phyloP scores from a whole-genome alignment of 2,888 invertebrate genomes.

The Ochlodes sylvanus region DNA sequence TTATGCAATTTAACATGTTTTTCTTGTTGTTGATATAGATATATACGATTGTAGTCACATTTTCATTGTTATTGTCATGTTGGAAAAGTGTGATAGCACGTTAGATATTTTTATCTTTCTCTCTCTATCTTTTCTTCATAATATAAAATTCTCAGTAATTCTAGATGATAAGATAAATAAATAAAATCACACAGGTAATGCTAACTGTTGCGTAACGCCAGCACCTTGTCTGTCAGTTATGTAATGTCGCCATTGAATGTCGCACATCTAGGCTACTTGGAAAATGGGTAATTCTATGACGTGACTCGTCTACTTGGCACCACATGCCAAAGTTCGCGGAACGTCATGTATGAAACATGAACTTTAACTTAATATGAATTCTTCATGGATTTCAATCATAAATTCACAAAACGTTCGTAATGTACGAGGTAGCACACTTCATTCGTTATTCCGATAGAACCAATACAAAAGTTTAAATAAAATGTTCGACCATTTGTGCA shows the following conservation, averaged over 20 bases:
- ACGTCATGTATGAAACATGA: not conserved
- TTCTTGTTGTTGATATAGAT: too few species aligned
- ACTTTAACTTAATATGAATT: not conserved
- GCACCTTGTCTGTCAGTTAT: not conserved
- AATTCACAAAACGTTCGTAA: not conserved
- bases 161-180: too few species aligned
- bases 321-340: not conserved
- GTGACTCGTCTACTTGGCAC: not conserved
- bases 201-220: not conserved
- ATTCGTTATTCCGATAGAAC: not conserved
- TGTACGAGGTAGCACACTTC: not conserved
- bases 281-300: too few species aligned
- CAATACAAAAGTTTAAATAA: slow-evolving; percentile 1
- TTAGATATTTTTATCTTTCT: too few species aligned
- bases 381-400: not conserved
- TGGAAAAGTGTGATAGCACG: too few species aligned
- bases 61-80: too few species aligned
- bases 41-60: too few species aligned
- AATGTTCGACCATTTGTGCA: not conserved
- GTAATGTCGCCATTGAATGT: too few species aligned
- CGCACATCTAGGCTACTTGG: not conserved
- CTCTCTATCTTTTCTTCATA: too few species aligned
- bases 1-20: too few species aligned
- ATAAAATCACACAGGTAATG: too few species aligned
- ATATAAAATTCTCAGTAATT: too few species aligned